These are phyloP conservation scores for Clamator glandarius DNA, from an alignment of 2,797 vertebrate species.

Conservation along the genomic window DNA sequence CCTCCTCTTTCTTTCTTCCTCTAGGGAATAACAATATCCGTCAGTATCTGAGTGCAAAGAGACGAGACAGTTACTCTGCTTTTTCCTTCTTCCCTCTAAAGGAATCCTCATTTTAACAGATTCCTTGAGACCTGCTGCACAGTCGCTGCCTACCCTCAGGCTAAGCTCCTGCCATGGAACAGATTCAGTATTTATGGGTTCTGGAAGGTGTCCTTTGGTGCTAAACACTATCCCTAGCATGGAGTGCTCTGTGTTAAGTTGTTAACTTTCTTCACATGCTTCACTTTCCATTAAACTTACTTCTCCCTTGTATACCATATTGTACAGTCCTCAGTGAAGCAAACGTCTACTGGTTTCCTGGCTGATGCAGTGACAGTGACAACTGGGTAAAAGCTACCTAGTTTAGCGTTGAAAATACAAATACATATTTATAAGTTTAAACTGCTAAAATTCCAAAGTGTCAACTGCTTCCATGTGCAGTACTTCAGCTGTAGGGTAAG, in stretches of 20 bases:
- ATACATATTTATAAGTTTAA: constrained; percentile 51
- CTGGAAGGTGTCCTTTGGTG: not conserved
- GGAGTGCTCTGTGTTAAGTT: not conserved
- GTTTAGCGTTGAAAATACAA: not conserved
- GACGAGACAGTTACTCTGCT: not conserved
- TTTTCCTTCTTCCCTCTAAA: not conserved
- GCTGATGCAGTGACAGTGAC: not conserved
- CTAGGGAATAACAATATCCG: not conserved
- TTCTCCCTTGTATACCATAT: not conserved
- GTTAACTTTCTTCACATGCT: not conserved
- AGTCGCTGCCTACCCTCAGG: not conserved
- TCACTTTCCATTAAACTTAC: not conserved
- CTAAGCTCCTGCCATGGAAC: not conserved
- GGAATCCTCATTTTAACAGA: not conserved
- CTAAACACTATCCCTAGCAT: not conserved
- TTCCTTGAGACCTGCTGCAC: not conserved
- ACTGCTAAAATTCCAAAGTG: constrained; percentile 2
- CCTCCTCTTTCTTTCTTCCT: not conserved
- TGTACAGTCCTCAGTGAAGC: not conserved
- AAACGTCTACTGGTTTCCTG: not conserved
- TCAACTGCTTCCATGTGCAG: constrained; percentile 24
- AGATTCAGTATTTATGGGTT: not conserved
- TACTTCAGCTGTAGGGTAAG: constrained; percentile 36
- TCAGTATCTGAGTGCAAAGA: not conserved
- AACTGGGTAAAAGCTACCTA: not conserved